phyloP scores from a whole-genome alignment of 1,140 invertebrate genomes.

The Dreissena polymorpha region DNA sequence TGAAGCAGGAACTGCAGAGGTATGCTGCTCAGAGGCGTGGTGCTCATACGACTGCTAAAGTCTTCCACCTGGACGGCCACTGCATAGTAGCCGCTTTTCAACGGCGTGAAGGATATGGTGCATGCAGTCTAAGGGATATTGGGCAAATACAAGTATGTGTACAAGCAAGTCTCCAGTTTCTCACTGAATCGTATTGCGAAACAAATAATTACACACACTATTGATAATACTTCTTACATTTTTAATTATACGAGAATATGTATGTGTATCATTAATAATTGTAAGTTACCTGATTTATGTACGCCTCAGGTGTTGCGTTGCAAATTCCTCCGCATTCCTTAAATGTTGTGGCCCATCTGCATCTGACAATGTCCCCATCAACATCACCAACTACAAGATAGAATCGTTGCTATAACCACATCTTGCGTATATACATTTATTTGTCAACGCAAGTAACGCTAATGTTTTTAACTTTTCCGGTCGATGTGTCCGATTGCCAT shows the following conservation, averaged over 20 bases:
- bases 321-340: conserved; percentile 31
- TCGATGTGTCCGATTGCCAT: too few relatives aligned
- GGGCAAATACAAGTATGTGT: background rate
- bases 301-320: background rate
- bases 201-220: background rate
- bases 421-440: too few relatives aligned
- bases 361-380: conserved; percentile 24
- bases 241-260: too few relatives aligned
- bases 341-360: background rate
- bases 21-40: conserved; percentile 43
- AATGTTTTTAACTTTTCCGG: too few relatives aligned
- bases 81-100: conserved; percentile 35
- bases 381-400: conserved; percentile 3
- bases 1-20: conserved; percentile 48
- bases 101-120: conserved; percentile 13
- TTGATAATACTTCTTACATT: background rate
- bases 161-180: background rate
- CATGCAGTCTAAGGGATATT: conserved; percentile 5
- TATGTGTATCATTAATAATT: background rate
- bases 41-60: background rate
- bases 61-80: conserved; percentile 54
- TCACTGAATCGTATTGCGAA: background rate
- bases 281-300: background rate
- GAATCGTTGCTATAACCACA: too few relatives aligned
- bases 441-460: too few relatives aligned